phyloP scores from a whole-genome alignment of 2,113 vertebrate genomes.

The Bujurquina vittata region DNA sequence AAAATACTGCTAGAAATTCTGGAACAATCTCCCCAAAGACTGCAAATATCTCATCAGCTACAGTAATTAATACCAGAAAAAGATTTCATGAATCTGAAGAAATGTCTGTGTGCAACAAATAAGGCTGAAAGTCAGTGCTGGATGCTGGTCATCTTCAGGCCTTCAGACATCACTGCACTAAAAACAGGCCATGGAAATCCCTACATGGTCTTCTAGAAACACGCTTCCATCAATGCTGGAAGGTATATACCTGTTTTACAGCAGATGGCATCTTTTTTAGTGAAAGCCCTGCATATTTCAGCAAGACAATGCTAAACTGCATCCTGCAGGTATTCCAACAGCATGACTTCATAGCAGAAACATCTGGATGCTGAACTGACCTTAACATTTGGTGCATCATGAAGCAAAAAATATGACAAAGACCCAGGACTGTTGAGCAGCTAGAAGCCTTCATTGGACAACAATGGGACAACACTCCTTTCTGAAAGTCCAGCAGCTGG shows the following conservation, averaged over 20 bases:
- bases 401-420: not conserved
- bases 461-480: no score
- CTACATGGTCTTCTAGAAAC: no score
- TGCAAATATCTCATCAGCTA: not conserved
- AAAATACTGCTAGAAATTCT: not conserved
- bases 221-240: not conserved
- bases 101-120: not conserved
- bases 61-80: not conserved
- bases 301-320: not conserved
- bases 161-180: no score
- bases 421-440: not conserved
- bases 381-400: not conserved
- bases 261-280: not conserved
- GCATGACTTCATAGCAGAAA: not conserved
- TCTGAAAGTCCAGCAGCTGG: no score
- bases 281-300: not conserved
- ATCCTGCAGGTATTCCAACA: not conserved
- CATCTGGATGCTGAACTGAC: not conserved
- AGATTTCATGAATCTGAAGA: not conserved
- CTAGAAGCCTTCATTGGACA: no score
- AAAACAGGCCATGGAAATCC: no score
- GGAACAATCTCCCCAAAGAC: not conserved
- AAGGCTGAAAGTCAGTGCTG: not conserved
- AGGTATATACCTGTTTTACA: not conserved
- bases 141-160: accelerated